Evolutionary conservation across 2,888 invertebrate species (phyloP).

Genomic region (Hirtodrosophila trivittata): DNA sequence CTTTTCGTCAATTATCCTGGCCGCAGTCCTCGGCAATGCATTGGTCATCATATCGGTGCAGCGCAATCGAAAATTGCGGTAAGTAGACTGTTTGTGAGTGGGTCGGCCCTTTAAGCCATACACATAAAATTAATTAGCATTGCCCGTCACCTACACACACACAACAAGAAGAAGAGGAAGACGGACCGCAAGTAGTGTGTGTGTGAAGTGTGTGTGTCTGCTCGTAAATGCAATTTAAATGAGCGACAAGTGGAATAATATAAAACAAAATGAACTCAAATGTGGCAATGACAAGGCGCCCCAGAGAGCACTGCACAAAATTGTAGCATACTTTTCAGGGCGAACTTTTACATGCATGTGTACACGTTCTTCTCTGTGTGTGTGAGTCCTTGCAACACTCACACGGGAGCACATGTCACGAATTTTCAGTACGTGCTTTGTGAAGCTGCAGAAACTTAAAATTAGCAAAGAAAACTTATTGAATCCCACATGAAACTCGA

Average conservation of each 20-base stretch:
- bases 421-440: neutral
- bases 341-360: constrained; percentile 1
- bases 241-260: constrained; percentile 67
- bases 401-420: neutral
- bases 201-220: constrained; percentile 24
- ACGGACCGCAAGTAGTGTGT: no score
- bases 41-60: constrained; percentile 87
- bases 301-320: constrained; percentile 37
- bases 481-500: no score
- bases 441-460: no score
- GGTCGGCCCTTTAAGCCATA: neutral
- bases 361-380: neutral
- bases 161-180: no score
- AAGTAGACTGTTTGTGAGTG: constrained; percentile 64
- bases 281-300: constrained; percentile 26
- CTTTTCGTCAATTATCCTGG: constrained; percentile 93
- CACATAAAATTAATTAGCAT: constrained; percentile 19
- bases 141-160: constrained; percentile 31
- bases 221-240: constrained; percentile 64
- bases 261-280: constrained; percentile 60
- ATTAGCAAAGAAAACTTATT: no score
- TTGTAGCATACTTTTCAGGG: constrained; percentile 42
- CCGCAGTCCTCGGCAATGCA: constrained; percentile 95
- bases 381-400: constrained; percentile 4
- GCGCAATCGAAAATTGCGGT: constrained; percentile 84